Conservation (phyloP, 1,140 invertebrate species). For the Elysia chlorotica region DNA sequence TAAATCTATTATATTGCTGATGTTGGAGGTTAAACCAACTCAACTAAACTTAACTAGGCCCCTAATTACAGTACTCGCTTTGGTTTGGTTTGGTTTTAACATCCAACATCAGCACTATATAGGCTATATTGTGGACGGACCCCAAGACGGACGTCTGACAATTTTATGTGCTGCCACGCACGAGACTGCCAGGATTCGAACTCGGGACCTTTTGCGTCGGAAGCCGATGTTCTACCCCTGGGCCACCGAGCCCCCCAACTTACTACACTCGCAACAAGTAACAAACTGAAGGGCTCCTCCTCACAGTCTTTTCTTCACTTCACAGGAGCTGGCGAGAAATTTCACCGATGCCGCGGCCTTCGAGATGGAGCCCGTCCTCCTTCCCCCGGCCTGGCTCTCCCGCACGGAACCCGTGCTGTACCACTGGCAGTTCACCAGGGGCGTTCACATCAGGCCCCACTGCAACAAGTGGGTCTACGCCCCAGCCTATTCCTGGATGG, state of each 20-base stretch:
- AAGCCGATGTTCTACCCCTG: background rate
- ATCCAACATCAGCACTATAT: too few relatives aligned
- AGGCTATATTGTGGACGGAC: background rate
- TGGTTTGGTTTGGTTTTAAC: too few relatives aligned
- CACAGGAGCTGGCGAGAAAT: conserved; percentile 2
- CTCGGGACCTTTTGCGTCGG: background rate
- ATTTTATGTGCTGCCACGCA: background rate
- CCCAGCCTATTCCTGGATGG: background rate
- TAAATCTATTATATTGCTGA: background rate
- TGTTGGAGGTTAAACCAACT: too few relatives aligned
- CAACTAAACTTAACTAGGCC: too few relatives aligned
- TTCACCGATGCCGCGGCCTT: conserved; percentile 7
- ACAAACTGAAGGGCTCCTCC: background rate
- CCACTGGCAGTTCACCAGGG: conserved; percentile 17
- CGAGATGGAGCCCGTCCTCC: conserved; percentile 10
- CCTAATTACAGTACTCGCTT: too few relatives aligned
- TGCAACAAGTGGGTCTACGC: conserved; percentile 16
- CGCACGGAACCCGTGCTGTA: background rate
- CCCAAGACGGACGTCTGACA: background rate
- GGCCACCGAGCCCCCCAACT: background rate
- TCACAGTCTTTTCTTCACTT: background rate
- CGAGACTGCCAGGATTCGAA: background rate
- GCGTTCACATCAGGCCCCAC: conserved; percentile 12
- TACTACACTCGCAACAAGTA: background rate
- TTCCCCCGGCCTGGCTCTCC: conserved; percentile 8